phyloP scores from a whole-genome alignment of 2,113 vertebrate genomes.

The Irena cyanogastra region DNA sequence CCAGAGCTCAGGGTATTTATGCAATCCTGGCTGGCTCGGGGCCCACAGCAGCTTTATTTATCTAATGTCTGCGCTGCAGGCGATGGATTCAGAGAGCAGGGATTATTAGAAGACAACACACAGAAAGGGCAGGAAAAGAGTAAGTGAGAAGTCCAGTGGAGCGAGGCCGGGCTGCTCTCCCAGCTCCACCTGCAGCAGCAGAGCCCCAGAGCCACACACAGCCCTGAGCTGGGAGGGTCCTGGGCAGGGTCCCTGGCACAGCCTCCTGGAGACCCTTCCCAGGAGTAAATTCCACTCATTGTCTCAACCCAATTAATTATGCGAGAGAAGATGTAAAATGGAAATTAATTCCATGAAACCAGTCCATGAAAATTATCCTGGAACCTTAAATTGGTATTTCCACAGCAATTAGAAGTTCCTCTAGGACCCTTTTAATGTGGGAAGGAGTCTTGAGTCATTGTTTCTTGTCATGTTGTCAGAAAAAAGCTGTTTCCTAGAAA shows the following conservation, averaged over 20 bases:
- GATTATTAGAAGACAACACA: conserved; percentile 52
- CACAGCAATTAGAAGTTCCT: background rate
- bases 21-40: conserved; percentile 33
- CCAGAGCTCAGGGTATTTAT: conserved; percentile 33
- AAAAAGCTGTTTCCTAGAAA: conserved; percentile 17
- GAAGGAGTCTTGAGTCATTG: conserved; percentile 1
- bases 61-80: conserved; percentile 60
- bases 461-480: background rate
- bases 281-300: background rate
- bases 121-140: conserved; percentile 1
- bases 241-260: background rate
- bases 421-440: conserved; percentile 37
- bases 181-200: background rate
- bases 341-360: background rate
- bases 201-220: accelerated
- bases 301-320: background rate
- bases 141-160: conserved; percentile 1
- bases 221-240: background rate
- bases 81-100: conserved; percentile 44
- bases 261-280: background rate
- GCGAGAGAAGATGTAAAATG: background rate
- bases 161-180: background rate
- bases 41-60: conserved; percentile 54
- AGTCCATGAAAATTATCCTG: background rate
- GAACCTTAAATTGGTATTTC: conserved; percentile 16